Percentiles rank a stretch among this genome's conserved stretches.
Conservation (phyloP, 2,113 vertebrate species). For the Alosa alosa region DNA sequence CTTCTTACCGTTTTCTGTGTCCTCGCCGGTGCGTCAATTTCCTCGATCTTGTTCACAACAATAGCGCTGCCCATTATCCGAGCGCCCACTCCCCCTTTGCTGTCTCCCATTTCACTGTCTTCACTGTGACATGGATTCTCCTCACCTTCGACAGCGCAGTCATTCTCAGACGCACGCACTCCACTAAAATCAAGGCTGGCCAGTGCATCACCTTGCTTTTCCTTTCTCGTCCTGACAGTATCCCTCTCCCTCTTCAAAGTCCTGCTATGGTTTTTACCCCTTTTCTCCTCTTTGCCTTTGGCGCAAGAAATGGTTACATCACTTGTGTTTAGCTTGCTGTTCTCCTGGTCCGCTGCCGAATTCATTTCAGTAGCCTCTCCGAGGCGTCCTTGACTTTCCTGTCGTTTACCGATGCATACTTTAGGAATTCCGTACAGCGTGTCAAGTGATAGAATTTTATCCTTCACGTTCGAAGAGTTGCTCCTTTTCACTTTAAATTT, state of each 20-base stretch:
- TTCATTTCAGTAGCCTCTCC: slow-evolving; percentile 80
- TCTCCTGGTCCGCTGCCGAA: slow-evolving; percentile 76
- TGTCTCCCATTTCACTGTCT: slow-evolving; percentile 71
- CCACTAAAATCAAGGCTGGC: slow-evolving; percentile 71
- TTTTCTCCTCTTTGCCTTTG: slow-evolving; percentile 88
- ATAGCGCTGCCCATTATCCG: slow-evolving; percentile 83
- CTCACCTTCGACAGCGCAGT: slow-evolving; percentile 80
- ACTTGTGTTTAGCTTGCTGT: slow-evolving; percentile 64
- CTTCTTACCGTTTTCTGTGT: slow-evolving; percentile 87
- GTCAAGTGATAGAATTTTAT: slow-evolving; percentile 82
- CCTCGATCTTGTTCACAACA: slow-evolving; percentile 83
- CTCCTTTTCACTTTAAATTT: slow-evolving; percentile 91
- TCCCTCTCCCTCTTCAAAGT: slow-evolving; percentile 89
- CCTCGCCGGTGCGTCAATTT: slow-evolving; percentile 83
- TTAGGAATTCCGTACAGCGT: slow-evolving; percentile 84
- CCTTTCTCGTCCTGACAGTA: slow-evolving; percentile 75
- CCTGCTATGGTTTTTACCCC: slow-evolving; percentile 82
- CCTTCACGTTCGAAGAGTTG: slow-evolving; percentile 87
- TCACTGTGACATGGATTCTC: slow-evolving; percentile 80
- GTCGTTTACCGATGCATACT: slow-evolving; percentile 82
- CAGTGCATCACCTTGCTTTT: slow-evolving; percentile 82
- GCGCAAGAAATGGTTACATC: slow-evolving; percentile 75
- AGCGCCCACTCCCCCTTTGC: slow-evolving; percentile 78
- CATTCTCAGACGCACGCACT: slow-evolving; percentile 71
- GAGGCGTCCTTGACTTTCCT: slow-evolving; percentile 90